These are phyloP conservation scores for Felis catus DNA, from an alignment of 2,113 vertebrate species.

Conservation along the genomic window DNA sequence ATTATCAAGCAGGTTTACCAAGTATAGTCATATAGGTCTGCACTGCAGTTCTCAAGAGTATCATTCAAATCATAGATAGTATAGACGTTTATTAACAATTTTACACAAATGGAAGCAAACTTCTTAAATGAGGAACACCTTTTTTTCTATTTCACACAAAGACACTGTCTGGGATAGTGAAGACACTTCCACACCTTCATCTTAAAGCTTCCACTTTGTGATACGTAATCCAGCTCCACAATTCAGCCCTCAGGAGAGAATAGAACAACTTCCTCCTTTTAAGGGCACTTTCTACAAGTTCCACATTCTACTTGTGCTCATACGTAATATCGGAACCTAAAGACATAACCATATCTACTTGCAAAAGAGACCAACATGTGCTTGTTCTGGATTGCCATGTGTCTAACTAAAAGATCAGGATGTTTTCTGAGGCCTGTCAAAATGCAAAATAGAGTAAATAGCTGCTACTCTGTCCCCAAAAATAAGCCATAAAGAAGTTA, in stretches of 20 bases:
- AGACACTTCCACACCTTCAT: background rate
- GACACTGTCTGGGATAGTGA: background rate
- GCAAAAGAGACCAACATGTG: background rate
- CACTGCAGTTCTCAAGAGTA: background rate
- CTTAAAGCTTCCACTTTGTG: background rate
- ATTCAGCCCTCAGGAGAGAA: background rate
- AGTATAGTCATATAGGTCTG: background rate
- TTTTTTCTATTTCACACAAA: background rate
- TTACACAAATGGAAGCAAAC: background rate
- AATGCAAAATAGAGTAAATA: background rate
- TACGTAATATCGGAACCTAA: background rate
- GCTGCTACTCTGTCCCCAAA: background rate
- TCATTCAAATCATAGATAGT: background rate
- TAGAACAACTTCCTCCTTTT: rapidly evolving
- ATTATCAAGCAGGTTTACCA: background rate
- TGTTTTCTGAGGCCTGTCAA: background rate
- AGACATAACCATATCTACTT: background rate
- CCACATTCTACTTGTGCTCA: background rate
- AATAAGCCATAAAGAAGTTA: background rate
- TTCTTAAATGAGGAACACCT: background rate
- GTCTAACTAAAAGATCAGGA: background rate
- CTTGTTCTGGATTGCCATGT: background rate
- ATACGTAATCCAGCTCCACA: background rate
- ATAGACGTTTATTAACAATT: background rate
- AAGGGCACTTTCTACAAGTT: background rate